Percentiles rank a stretch among this genome's conserved stretches.
Evolutionary conservation across 53 echinoderm and acorn worm genomes (phyloP).

Genomic region (Zoroaster sp.): DNA sequence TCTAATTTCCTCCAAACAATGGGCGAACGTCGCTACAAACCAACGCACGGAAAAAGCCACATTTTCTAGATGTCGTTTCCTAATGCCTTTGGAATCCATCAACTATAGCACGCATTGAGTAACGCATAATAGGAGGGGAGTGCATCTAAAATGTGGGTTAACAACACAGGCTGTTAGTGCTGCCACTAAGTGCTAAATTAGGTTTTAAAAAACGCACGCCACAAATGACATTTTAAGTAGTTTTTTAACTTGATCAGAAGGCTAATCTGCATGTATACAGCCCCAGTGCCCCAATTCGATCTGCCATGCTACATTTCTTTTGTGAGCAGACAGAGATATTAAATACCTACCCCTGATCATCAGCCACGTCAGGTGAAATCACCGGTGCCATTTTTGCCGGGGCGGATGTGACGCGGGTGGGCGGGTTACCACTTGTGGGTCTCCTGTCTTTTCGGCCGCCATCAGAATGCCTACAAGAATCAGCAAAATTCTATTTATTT

Average conservation of each 20-base stretch:
- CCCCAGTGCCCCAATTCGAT: neutral
- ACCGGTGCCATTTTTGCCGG: constrained; percentile 56
- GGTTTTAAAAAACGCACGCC: neutral
- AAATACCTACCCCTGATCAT: constrained; percentile 29
- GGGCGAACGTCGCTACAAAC: neutral
- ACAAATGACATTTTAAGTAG: neutral
- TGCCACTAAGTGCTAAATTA: constrained; percentile 7
- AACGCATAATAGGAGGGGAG: neutral
- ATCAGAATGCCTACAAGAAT: constrained; percentile 46
- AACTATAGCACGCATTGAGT: neutral
- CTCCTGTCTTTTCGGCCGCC: constrained; percentile 33
- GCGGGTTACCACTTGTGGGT: constrained; percentile 27
- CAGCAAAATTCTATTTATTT: neutral
- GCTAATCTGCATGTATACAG: neutral
- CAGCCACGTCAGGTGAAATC: neutral
- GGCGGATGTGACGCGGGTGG: constrained; percentile 54
- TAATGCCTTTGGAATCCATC: neutral
- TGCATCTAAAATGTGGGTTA: neutral
- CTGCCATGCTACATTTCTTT: neutral
- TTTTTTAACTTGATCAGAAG: neutral
- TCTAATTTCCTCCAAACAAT: neutral
- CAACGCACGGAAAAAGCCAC: neutral
- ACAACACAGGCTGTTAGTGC: neutral
- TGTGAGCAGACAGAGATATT: neutral
- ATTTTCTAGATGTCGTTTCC: neutral